These are phyloP conservation scores for Chalcosyrphus nemorum DNA, from an alignment of 2,888 invertebrate genomes.

Conservation along the genomic window DNA sequence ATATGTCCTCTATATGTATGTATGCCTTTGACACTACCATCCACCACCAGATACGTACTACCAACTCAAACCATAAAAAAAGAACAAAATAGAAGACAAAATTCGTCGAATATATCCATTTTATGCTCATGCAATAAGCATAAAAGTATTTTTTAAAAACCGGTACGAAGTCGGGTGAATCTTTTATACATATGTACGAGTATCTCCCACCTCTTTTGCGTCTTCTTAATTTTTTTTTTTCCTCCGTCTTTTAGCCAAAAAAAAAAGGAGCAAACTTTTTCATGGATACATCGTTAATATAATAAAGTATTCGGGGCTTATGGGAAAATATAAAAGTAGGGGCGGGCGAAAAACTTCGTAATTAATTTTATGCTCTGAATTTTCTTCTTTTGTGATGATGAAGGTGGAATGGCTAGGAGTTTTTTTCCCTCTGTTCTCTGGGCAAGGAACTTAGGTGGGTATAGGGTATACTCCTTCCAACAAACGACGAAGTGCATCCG, in stretches of 20 bases:
- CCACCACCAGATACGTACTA: not conserved
- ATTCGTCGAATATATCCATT: conserved; percentile 33
- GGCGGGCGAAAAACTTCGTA: conserved; percentile 59
- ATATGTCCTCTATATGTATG: not conserved
- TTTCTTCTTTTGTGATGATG: conserved; percentile 36
- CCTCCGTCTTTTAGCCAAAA: conserved; percentile 26
- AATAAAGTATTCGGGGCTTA: conserved; percentile 42
- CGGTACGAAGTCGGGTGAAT: conserved; percentile 36
- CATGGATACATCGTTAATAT: conserved; percentile 55
- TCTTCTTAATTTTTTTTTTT: not conserved
- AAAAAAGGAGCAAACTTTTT: no score
- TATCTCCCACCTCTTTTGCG: not conserved
- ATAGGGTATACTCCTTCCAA: not conserved
- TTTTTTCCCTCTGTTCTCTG: not conserved
- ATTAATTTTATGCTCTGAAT: conserved; percentile 65
- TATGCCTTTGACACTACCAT: conserved; percentile 23
- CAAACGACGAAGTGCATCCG: not conserved
- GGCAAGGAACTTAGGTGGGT: not conserved
- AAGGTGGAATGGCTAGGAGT: not conserved
- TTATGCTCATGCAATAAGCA: conserved; percentile 59
- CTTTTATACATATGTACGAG: no score
- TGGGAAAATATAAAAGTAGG: conserved; percentile 45
- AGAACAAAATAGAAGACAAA: not conserved
- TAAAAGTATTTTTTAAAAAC: conserved; percentile 41
- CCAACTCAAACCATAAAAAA: not conserved